Conservation (phyloP, 2,113 vertebrate genomes). For the Vanacampus margaritifer region DNA sequence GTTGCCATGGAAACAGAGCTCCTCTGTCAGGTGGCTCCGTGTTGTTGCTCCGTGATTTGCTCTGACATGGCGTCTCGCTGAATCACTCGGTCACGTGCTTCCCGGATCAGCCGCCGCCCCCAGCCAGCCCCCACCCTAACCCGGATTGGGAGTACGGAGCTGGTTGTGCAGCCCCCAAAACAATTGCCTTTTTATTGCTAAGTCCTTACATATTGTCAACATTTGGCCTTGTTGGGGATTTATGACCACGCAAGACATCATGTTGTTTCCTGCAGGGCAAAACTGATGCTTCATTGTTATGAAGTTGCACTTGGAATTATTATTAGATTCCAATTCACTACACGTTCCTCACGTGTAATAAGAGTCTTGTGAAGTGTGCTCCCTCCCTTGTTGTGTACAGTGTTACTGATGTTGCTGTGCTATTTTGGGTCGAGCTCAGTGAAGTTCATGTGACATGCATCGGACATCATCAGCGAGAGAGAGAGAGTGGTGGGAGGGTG, state of each 20-base stretch:
- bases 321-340: slow-evolving; percentile 2
- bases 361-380: slow-evolving; percentile 4
- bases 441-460: slow-evolving; percentile 38
- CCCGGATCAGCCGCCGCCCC: slow-evolving; percentile 29
- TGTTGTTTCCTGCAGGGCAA: not conserved
- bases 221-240: not conserved
- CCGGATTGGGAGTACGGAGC: not conserved
- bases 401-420: slow-evolving; percentile 24
- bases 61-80: slow-evolving; percentile 46
- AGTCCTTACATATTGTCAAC: not conserved
- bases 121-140: slow-evolving; percentile 2
- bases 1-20: slow-evolving; percentile 70
- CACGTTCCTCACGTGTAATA: not conserved
- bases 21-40: slow-evolving; percentile 59
- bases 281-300: not conserved
- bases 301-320: not conserved
- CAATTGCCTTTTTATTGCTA: not conserved
- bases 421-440: slow-evolving; percentile 35
- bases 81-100: slow-evolving; percentile 57
- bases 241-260: not conserved
- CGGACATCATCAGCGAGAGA: slow-evolving; percentile 8
- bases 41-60: slow-evolving; percentile 55
- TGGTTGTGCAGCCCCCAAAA: not conserved
- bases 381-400: slow-evolving; percentile 40
- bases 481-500: not conserved